Evolutionary conservation across 1,140 invertebrate genomes (phyloP), one percentile per base, ranked within the genome.

Genomic region (Lerema accius): DNA sequence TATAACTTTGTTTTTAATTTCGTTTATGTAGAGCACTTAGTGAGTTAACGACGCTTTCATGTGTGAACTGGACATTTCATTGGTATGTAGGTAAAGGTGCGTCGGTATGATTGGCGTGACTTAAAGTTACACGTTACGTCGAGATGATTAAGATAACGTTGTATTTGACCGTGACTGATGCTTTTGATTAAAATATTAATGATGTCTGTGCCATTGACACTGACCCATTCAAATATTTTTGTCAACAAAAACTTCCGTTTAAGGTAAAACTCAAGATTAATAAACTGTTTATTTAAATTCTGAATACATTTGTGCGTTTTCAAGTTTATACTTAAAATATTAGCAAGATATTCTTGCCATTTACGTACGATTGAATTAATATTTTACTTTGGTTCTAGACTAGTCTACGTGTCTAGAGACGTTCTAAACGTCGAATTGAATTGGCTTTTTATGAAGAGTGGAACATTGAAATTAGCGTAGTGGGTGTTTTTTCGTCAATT

Each of bases 401-500:
- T 23, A 23, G 23, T 23, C 6, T 23, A 23, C 3, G 9, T 32
- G 4, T 32, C 35, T 37, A 11, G 35, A 37, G 9, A 32, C 28
- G 28, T 7, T 32, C 28, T 32, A 32, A 9, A 4, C 4, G 9
- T 1, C 28, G 9, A 7, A 32, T 32, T 4, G 4, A 32, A 7
- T 32, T 32, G 4, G 4, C 4, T 32, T 32, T 32, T 32, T 32
- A 9, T 32, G 28, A 7, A 32, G 4, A 32, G 28, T 4, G 9
- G 1, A 19, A 23, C 7, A 46, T 49, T 32, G 13, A 11, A 49
- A 32, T 28, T 0, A 49, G 11, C 7, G 19, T 23, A 15, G 17
- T 49, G 10, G 17, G 13, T 28, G 16, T 49, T 19, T 49, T 46
- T 15, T 32, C 0, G 23, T 49, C 23, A 63, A 77, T 78, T 70